Percentiles rank a stretch among this genome's conserved stretches.
Evolutionary conservation across 2,888 invertebrate species (phyloP).

Genomic region (Drymonia ruficornis): DNA sequence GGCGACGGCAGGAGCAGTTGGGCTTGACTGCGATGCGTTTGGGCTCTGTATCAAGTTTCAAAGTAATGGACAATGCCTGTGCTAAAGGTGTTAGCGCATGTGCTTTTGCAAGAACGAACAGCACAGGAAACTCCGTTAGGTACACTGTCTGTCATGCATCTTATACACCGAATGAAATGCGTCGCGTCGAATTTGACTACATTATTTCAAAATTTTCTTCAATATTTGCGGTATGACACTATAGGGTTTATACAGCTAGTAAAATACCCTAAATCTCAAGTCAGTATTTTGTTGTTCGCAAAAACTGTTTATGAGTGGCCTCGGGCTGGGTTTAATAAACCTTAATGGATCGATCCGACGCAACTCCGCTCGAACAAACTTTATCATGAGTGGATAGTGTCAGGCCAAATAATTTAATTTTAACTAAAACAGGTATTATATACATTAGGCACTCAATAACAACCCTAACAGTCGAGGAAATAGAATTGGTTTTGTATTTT

Average conservation of each 20-base stretch:
- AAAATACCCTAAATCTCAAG: too few relatives aligned
- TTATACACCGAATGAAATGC: too few relatives aligned
- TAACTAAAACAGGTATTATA: not conserved
- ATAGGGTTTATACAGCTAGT: too few relatives aligned
- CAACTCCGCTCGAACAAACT: not conserved
- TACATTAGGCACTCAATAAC: slow-evolving; percentile 8
- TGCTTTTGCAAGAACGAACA: too few relatives aligned
- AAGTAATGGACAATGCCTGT: not conserved
- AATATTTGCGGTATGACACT: too few relatives aligned
- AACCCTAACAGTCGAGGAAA: not conserved
- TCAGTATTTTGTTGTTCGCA: too few relatives aligned
- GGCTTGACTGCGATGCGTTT: not conserved
- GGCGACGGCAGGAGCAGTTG: not conserved
- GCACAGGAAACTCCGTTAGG: too few relatives aligned
- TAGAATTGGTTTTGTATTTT: slow-evolving; percentile 11
- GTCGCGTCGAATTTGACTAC: too few relatives aligned
- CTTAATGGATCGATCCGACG: not conserved
- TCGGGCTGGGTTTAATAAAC: not conserved
- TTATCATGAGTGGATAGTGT: not conserved
- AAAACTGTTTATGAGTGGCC: not conserved
- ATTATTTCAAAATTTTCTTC: too few relatives aligned
- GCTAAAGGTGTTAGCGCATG: too few relatives aligned
- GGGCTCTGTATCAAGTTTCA: not conserved
- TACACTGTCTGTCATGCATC: too few relatives aligned
- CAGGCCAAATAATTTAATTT: not conserved